Evolutionary conservation across 2,113 vertebrate genomes (phyloP), one percentile per base, ranked within the genome.

Genomic region (Capricornis sumatraensis): DNA sequence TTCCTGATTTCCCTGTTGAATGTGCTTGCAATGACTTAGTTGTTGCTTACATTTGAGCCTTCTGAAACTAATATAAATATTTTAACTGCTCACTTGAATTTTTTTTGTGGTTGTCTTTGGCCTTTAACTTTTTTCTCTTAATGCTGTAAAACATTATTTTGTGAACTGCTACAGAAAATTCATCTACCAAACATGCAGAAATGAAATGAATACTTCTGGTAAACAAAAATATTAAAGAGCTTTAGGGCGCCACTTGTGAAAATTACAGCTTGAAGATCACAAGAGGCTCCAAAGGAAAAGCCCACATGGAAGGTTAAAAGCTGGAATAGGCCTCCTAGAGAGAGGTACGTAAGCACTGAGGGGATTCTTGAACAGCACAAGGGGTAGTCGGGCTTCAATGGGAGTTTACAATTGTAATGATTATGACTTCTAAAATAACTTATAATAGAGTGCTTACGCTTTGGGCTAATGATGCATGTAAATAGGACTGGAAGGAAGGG

Each of bases 141-240:
- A 30, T 62, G 50, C 78, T 93, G 6, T 76, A 60, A 96, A 52
- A 40, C 6, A 50, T 88, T 97, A 81, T 96, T 76, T 96, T 92
- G 23, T 79, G 81, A 94, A 50, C 64, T n/a, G 7, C 79, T 89
- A 53, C 43, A 53, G 92, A 95, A 97, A 96, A 94, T 83, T 81
- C 40, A 78, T 36, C 79, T 58, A 53, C 45, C 27, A 76, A 93
- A 93, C 57, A 28, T 62, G 57, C 71, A 94, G 76, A 96, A 95
- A 74, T 93, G 55, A 89, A 96, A 89, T 57, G 90, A 81, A 30
- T 87, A 30, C 94, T 96, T 90, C 13, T 92, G 92, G 47, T 94
- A 96, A 97, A 95, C 17, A 96, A 93, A 95, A 96, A 97, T 89
- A 94, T 96, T 84, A 88, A 96, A 95, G 89, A 50, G 64, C 92